Conservation (phyloP, 2,113 vertebrate species). For the Ptychochromis oligacanthus region DNA sequence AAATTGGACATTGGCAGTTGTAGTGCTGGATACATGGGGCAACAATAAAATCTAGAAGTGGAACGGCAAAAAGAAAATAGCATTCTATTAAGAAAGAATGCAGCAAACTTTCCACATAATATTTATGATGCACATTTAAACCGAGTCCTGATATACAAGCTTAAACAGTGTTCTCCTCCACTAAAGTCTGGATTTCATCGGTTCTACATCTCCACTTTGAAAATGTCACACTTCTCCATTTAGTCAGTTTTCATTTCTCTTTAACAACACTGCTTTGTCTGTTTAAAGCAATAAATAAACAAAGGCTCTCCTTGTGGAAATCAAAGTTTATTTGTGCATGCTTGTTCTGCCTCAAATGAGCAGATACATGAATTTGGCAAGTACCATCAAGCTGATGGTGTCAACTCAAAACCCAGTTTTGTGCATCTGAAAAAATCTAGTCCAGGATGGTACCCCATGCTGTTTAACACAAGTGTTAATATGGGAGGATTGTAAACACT, state of each 20-base stretch:
- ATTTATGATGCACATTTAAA: conserved; percentile 9
- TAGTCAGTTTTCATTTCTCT: background rate
- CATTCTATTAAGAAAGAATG: background rate
- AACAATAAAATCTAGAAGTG: conserved; percentile 6
- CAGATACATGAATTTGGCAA: background rate
- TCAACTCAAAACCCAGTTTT: background rate
- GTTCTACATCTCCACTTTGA: background rate
- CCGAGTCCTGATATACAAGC: background rate
- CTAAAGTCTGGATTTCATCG: background rate
- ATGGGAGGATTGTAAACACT: conserved; percentile 77
- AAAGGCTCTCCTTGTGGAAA: background rate
- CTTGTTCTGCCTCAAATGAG: background rate
- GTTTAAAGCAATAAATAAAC: conserved; percentile 27
- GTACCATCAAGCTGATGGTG: background rate
- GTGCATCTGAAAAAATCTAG: conserved; percentile 18
- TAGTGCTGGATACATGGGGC: background rate
- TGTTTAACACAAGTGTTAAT: conserved; percentile 80
- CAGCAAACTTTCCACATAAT: background rate
- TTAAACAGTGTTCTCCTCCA: background rate
- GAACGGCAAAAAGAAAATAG: background rate
- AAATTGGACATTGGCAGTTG: conserved; percentile 40
- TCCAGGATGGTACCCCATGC: conserved; percentile 66
- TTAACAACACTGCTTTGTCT: background rate
- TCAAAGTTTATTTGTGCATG: background rate
- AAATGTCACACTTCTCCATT: background rate